A percentile compares a stretch with the other conserved stretches of the same genome.
Conservation (phyloP, 2,113 vertebrate species). For the Gambusia holbrooki region DNA sequence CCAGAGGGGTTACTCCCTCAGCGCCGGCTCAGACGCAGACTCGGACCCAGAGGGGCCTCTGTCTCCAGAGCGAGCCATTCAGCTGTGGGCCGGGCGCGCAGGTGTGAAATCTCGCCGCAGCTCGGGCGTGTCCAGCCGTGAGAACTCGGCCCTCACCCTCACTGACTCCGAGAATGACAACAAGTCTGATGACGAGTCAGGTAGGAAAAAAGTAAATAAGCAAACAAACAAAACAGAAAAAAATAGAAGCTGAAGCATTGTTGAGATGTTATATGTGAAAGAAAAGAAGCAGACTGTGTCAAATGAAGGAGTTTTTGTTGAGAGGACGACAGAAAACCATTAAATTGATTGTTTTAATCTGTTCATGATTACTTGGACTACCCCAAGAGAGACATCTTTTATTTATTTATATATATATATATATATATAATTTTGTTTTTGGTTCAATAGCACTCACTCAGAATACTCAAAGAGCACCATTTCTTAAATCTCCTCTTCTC, state of each 20-base stretch:
- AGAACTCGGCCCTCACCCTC: conserved; percentile 92
- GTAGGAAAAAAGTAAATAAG: conserved; percentile 75
- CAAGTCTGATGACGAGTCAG: conserved; percentile 92
- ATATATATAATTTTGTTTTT: conserved; percentile 9
- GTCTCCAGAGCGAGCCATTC: conserved; percentile 91
- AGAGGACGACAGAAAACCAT: conserved; percentile 18
- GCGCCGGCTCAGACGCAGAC: conserved; percentile 89
- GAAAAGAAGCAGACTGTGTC: neutral
- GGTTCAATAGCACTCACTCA: conserved; percentile 67
- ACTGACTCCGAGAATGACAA: conserved; percentile 95
- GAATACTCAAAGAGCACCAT: conserved; percentile 39
- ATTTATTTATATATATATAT: too few species aligned
- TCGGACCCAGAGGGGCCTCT: conserved; percentile 93
- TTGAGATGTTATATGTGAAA: conserved; percentile 8
- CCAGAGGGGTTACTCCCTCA: conserved; percentile 90
- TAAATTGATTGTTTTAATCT: conserved; percentile 53
- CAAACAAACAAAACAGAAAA: too few species aligned
- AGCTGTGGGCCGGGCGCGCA: conserved; percentile 86
- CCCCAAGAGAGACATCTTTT: conserved; percentile 47
- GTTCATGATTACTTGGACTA: conserved; percentile 54
- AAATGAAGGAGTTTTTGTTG: conserved; percentile 8
- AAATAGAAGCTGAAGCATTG: neutral
- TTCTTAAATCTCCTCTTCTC: conserved; percentile 38
- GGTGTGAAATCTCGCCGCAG: conserved; percentile 90
- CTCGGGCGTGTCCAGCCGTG: conserved; percentile 90